phyloP scores from a whole-genome alignment of 1,140 invertebrate genomes.

The Aricia agestis region DNA sequence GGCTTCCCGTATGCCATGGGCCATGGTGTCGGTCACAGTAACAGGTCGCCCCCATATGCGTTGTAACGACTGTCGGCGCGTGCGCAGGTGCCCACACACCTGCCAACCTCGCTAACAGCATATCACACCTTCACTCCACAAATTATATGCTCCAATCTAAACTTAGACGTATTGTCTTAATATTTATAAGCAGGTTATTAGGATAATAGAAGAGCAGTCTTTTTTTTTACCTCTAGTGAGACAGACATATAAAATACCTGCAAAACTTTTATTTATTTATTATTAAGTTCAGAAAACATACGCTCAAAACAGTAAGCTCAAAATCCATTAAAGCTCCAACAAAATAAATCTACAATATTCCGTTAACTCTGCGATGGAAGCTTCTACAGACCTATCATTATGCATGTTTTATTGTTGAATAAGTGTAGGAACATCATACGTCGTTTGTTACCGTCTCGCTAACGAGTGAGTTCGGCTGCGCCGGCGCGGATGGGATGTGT shows the following conservation, averaged over 20 bases:
- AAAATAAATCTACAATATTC: background rate
- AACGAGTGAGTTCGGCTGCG: conserved; percentile 17
- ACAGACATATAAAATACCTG: too few species aligned
- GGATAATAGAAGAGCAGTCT: background rate
- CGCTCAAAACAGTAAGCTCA: background rate
- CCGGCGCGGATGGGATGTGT: conserved; percentile 10
- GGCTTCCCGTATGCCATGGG: conserved; percentile 51
- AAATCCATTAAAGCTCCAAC: background rate
- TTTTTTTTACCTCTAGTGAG: too few species aligned
- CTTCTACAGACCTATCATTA: background rate
- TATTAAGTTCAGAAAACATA: too few species aligned
- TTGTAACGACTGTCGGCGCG: conserved; percentile 63
- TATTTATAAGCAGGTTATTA: background rate
- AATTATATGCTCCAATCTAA: background rate
- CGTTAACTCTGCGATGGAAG: background rate
- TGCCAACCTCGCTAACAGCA: conserved; percentile 56
- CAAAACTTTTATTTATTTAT: too few species aligned
- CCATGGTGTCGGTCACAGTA: conserved; percentile 41
- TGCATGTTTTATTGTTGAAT: background rate
- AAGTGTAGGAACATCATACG: background rate
- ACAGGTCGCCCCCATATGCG: conserved; percentile 42
- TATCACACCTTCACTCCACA: conserved; percentile 30
- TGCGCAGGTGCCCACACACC: conserved; percentile 66
- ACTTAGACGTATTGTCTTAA: conserved; percentile 24
- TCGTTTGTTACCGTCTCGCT: background rate